Conservation (phyloP, 2,888 invertebrate species). For the Himalopsyche tibetana region DNA sequence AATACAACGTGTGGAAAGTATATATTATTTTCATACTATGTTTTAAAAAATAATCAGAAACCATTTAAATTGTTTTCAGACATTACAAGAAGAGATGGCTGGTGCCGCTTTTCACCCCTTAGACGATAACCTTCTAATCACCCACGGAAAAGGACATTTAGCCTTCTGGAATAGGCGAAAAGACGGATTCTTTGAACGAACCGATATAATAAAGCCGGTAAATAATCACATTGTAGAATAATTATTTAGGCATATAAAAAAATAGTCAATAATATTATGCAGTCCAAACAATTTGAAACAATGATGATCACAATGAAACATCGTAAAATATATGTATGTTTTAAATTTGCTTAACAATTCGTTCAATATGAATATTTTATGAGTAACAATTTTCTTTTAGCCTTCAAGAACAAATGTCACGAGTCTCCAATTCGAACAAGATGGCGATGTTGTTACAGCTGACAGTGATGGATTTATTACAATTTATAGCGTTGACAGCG, state of each 20-base stretch:
- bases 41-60: no score
- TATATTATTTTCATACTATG: no score
- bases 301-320: no score
- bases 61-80: constrained; percentile 75
- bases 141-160: constrained; percentile 93
- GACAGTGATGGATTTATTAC: constrained; percentile 95
- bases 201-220: constrained; percentile 91
- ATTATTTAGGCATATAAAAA: no score
- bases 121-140: constrained; percentile 93
- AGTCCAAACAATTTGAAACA: no score
- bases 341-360: no score
- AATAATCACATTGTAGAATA: constrained; percentile 55
- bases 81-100: constrained; percentile 90
- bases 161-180: constrained; percentile 95
- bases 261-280: no score
- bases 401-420: constrained; percentile 91
- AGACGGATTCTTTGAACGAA: constrained; percentile 93
- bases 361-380: no score
- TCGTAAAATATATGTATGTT: no score
- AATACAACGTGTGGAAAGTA: no score
- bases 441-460: constrained; percentile 94
- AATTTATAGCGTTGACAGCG: constrained; percentile 92
- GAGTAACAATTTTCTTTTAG: constrained; percentile 71
- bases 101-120: constrained; percentile 94
- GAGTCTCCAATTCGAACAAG: constrained; percentile 92